Evolutionary conservation across 2,888 invertebrate species (phyloP), one percentile per base, ranked within the genome.

Genomic region (Eulithis testata): DNA sequence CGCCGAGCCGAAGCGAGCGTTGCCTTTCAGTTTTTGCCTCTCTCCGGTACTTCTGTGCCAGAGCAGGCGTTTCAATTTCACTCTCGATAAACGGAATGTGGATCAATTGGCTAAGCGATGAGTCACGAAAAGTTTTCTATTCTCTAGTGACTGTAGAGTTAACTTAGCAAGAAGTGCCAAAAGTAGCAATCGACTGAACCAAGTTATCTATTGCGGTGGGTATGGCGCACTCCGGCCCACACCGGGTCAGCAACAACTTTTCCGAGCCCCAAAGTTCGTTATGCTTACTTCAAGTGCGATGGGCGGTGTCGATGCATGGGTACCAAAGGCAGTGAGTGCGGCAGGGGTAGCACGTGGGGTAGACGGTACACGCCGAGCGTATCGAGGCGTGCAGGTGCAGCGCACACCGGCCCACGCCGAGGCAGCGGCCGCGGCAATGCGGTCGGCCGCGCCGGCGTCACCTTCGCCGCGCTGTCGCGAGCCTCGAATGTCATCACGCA

Each of bases 401-500:
- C 75, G 87, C 94, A 88, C 76, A 91, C 74, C 76, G 91, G 77
- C 74, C 94, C 79, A 78, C 94, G 80, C 70, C 94, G 76, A 71
- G 92, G 83, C n/a, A 93, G 79, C 8, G 94, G 94, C 9, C 94
- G 93, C 6, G 94, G 93, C 68, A 94, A 82, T 54, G 94, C 85
- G 62, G 92, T 91, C 69, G 93, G 83, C 76, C 94, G 94, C 43
- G 97, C 97, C 0, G 98, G 98, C 12, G 97, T 97, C 60, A 98
- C 97, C 65, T 91, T 91, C 0, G 98, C 97, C 0, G 99, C 97
- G 69, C 97, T 97, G 88, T 99, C 99, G 3, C 99, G 95, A 0
- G 98, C 98, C 84, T 99, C 99, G 83, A 99, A 98, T n/a, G 99
- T 99, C 97, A 99, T 98, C 60, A 99, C 99, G 83, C 99, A 99